Conservation (phyloP, 2,113 vertebrate species). For the Apodemus speciosus region DNA sequence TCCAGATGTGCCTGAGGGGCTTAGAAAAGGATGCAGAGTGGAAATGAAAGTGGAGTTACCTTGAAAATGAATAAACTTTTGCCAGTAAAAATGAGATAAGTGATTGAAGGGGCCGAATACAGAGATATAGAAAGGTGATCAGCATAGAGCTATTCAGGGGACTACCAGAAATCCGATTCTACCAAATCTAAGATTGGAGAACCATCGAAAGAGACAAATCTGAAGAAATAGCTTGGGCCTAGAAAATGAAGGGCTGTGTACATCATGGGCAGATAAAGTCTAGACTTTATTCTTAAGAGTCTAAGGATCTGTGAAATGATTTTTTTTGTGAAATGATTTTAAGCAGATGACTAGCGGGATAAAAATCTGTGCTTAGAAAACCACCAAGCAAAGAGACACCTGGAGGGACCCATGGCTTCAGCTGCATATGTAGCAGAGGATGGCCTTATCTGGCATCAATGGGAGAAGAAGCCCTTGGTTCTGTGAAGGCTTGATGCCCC, state of each 20-base stretch:
- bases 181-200: constrained; percentile 17
- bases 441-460: no score
- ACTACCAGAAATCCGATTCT: not conserved
- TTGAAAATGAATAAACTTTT: constrained; percentile 60
- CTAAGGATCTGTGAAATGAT: not conserved
- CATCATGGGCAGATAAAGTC: not conserved
- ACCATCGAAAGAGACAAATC: not conserved
- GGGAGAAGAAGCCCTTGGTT: no score
- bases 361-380: constrained; percentile 12
- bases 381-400: no score
- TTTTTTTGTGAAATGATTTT: constrained; percentile 27
- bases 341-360: constrained; percentile 5
- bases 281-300: constrained; percentile 9
- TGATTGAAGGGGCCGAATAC: not conserved
- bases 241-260: not conserved
- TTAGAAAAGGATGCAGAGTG: constrained; percentile 38
- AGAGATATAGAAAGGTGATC: not conserved
- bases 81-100: constrained; percentile 33
- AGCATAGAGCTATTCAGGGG: not conserved
- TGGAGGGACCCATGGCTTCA: no score
- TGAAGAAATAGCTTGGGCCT: not conserved
- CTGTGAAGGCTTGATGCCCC: no score
- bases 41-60: constrained; percentile 20
- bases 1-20: not conserved
- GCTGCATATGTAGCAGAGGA: no score